Evolutionary conservation across 2,888 invertebrate species (phyloP), one percentile per base, ranked within the genome.

Genomic region (Harpalus rubripes): DNA sequence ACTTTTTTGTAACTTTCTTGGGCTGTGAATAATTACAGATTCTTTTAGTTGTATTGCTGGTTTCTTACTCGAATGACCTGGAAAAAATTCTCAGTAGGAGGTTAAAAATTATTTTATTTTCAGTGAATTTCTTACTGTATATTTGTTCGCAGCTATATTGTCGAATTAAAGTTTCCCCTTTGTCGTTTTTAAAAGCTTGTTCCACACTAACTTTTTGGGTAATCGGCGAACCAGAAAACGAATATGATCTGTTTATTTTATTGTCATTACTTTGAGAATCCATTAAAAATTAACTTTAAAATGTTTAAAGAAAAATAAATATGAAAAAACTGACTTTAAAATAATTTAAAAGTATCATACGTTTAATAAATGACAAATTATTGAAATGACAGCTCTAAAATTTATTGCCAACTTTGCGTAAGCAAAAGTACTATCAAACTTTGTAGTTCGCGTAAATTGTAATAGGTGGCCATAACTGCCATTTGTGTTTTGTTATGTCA

Each of bases 131-230:
- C 32, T 76, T 86, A 86, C 85, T 85, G 58, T 78, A 59, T 63
- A 87, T 52, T 85, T 87, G 85, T 59, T 86, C 86, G 81, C 84
- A 87, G 72, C 86, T 87, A 61, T 76, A 85, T 6, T 86, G 86
- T 56, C 86, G 80, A 63, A 85, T 85, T 12, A 85, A 61, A 16
- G 76, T 83, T 41, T 83, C 83, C 7, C 83, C 83, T n/a, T 41
- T n/a, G 39, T 59, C 16, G 59, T 74, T 83, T 76, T 76, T 15
- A 76, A 41, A 83, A 12, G 76, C 59, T 32, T 83, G 41, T 61
- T 83, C 52, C n/a, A 83, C 44, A 61, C 44, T 39, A 74, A 76
- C n/a, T 59, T 76, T 76, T 61, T 59, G 39, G 15, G 72, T 15
- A 72, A 82, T 26, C 22, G 82, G 82, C 0, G 82, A 82, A n/a